Evolutionary conservation across 2,797 vertebrate species (phyloP).

Genomic region (Podarcis lilfordi): DNA sequence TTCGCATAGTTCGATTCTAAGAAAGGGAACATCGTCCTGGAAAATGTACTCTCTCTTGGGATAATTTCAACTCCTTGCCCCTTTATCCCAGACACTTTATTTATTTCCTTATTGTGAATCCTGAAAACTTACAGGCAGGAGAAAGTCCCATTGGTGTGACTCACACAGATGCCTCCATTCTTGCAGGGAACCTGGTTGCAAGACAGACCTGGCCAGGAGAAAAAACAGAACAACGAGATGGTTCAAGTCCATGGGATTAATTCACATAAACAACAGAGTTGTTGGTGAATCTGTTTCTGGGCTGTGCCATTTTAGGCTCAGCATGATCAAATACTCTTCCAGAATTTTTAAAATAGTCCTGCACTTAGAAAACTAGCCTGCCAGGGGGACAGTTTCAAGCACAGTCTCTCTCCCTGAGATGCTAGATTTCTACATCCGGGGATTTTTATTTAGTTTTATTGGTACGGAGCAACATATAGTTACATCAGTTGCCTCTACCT

Average conservation of each 20-base stretch:
- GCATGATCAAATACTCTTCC: too few species aligned
- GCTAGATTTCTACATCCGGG: background rate
- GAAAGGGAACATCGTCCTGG: background rate
- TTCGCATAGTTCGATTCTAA: background rate
- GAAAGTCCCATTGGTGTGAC: constrained; percentile 2
- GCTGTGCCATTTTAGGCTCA: background rate
- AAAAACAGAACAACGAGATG: background rate
- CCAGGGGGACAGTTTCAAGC: background rate
- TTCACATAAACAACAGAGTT: background rate
- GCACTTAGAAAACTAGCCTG: background rate
- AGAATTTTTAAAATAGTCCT: background rate
- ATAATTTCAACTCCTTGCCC: background rate
- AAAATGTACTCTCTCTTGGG: background rate
- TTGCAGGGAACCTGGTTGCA: constrained; percentile 43
- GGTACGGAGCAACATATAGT: background rate
- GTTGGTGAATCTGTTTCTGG: background rate
- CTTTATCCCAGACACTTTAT: background rate
- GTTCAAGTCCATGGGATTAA: too few species aligned
- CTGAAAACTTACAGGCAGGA: constrained; percentile 24
- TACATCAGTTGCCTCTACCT: too few species aligned
- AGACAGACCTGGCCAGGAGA: background rate
- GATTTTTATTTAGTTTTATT: background rate
- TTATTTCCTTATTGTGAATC: background rate
- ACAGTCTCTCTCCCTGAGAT: background rate
- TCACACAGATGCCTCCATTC: constrained; percentile 66